Percentiles rank a stretch among this genome's conserved stretches.
These are phyloP conservation scores for Cheilosia scutellata DNA, from an alignment of 2,888 invertebrate species.

Conservation along the genomic window DNA sequence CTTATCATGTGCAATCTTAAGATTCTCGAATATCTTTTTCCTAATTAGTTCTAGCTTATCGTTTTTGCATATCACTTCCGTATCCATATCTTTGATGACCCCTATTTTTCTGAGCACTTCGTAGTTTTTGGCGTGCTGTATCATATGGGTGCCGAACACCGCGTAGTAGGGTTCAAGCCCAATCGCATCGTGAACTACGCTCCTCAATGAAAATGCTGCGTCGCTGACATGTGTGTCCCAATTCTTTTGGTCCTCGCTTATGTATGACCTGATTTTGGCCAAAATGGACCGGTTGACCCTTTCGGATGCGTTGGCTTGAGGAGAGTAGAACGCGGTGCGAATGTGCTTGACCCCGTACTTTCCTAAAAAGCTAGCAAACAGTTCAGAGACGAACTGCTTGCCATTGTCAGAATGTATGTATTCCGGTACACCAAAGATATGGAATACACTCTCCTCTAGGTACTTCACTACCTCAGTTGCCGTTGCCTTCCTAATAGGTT, in stretches of 20 bases:
- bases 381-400: constrained; percentile 15
- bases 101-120: neutral
- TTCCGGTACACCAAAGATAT: neutral
- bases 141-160: neutral
- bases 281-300: neutral
- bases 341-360: constrained; percentile 55
- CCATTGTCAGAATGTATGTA: neutral
- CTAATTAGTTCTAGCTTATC: neutral
- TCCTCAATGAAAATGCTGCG: neutral
- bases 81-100: neutral
- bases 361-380: constrained; percentile 11
- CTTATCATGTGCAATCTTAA: neutral
- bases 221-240: neutral
- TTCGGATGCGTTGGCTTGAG: constrained; percentile 58
- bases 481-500: neutral
- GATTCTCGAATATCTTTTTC: neutral
- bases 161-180: neutral
- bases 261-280: neutral
- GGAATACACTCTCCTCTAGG: neutral
- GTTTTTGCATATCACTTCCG: neutral
- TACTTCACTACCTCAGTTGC: no score
- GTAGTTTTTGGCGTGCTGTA: neutral
- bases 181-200: neutral
- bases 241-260: no score
- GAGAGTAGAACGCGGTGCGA: constrained; percentile 50